These are phyloP conservation scores for Lepidurus couesii DNA, from an alignment of 1,140 invertebrate genomes.

Conservation along the genomic window DNA sequence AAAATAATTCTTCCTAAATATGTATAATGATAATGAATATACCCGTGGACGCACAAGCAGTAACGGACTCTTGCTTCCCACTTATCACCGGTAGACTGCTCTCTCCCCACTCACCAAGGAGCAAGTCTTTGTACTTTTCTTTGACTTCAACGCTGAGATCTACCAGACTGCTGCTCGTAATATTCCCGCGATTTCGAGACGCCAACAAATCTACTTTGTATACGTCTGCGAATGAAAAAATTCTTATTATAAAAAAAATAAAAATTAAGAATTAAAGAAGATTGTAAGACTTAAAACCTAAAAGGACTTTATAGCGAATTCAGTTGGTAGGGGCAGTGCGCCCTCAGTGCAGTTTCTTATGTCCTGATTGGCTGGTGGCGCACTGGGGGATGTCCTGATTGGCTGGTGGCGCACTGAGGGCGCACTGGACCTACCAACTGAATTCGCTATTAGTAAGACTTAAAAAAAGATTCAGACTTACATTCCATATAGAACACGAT, in stretches of 20 bases:
- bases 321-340: no score
- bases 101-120: background rate
- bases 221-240: background rate
- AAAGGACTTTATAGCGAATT: no score
- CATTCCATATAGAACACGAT: constrained; percentile 28
- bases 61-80: background rate
- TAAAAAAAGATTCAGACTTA: background rate
- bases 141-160: background rate
- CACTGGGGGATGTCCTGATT: no score
- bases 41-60: background rate
- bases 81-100: background rate
- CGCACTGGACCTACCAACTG: no score
- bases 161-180: background rate
- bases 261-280: background rate
- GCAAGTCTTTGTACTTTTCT: background rate
- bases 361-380: no score
- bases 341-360: no score
- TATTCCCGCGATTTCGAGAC: background rate
- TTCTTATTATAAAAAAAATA: background rate
- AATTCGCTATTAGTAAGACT: no score
- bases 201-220: background rate
- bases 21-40: background rate
- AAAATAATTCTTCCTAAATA: background rate
- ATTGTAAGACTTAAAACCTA: no score
- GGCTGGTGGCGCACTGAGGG: no score